Conservation (phyloP, 1,140 invertebrate species). For the Caenorhabditis remanei region DNA sequence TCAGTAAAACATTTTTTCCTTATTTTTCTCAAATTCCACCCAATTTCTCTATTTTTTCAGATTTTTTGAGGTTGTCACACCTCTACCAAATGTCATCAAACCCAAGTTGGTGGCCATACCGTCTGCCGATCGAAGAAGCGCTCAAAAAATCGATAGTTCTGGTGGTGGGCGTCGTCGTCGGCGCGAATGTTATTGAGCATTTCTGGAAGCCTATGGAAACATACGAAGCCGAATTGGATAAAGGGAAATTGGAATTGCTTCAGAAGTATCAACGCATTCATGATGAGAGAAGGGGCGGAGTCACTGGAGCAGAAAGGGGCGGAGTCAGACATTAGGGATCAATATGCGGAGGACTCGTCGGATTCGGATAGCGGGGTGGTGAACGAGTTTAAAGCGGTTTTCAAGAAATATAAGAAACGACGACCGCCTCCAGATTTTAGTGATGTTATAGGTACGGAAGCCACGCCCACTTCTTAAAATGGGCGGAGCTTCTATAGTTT, state of each 20-base stretch:
- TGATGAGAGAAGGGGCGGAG: slow-evolving; percentile 51
- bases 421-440: slow-evolving; percentile 51
- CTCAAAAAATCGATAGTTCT: slow-evolving; percentile 62
- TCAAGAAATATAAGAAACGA: slow-evolving; percentile 63
- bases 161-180: slow-evolving; percentile 58
- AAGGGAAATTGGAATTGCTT: slow-evolving; percentile 60
- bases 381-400: slow-evolving; percentile 49
- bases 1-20: no score
- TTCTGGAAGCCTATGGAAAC: slow-evolving; percentile 63
- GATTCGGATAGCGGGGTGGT: slow-evolving; percentile 12
- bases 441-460: slow-evolving; percentile 51
- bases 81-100: slow-evolving; percentile 48
- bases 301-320: neutral
- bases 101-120: slow-evolving; percentile 64
- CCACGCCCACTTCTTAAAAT: neutral
- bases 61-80: neutral
- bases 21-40: no score
- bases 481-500: no score
- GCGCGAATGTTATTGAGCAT: slow-evolving; percentile 64
- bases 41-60: no score
- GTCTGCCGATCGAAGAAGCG: slow-evolving; percentile 60
- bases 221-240: slow-evolving; percentile 63
- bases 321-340: slow-evolving; percentile 21
- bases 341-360: neutral
- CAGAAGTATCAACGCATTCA: slow-evolving; percentile 58